Evolutionary conservation across 2,113 vertebrate species (phyloP), one percentile per base, ranked within the genome.

Genomic region (Lophotis ruficrista): DNA sequence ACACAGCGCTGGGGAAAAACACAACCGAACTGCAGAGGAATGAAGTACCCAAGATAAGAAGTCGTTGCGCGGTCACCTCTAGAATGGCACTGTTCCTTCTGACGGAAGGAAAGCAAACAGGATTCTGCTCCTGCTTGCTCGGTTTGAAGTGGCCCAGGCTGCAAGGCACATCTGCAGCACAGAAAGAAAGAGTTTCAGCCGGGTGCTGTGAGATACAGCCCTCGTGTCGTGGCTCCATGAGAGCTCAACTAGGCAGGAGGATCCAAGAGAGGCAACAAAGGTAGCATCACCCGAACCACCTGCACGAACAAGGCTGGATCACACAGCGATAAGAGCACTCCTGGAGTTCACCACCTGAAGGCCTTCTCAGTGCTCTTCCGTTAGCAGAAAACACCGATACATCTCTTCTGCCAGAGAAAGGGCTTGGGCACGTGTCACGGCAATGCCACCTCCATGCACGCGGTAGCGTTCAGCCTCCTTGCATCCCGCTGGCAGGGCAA

Each of bases 281-380:
- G 47, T 10, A 50, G 75, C 53, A n/a, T 53, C 30, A 31, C 41
- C 27, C 20, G 14, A 20, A 35, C n/a, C 41, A 53, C 37, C 47
- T 20, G 6, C 35, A 61, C 35, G 64, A 37, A n/a, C 25, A 62
- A 56, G 45, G 33, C 21, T 21, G 57, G 57, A 50, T 41, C 5
- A 2, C 62, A 50, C 8, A 0, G 0, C 3, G 6, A 2, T 30
- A 28, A 19, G 16, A 60, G 41, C 38, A n/a, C 19, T 57, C 54
- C 5, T 4, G 5, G 27, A 47, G 18, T 27, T 71, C 64, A 45
- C 41, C 1, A 0, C 47, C 72, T 60, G 51, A 73, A 73, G 2
- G 38, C 20, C 62, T 80, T 35, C 73, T 57, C 43, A 24, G 25
- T 3, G 41, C 68, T 80, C 51, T 53, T 61, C 51, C 41, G 72